Base-by-base conservation (phyloP, 2,888 invertebrate genomes). In the Boloria selene region DNA sequence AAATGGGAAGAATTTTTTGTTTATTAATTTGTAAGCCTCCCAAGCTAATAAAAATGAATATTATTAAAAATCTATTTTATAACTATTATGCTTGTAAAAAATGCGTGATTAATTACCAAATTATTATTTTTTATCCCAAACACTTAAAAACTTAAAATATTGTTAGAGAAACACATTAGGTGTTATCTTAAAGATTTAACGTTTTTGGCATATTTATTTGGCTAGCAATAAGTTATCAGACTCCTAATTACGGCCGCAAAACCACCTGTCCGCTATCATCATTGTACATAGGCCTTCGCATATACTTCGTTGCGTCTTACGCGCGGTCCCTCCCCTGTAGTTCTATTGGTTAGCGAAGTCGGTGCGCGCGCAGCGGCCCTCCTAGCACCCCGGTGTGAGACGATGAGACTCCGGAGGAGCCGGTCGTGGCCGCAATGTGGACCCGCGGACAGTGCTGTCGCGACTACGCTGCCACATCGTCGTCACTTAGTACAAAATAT, bases 201-300 rank as follows among this genome's bases (percentile, higher is more conserved):
- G 80, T 67, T 84, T 87, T 86, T 85, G 85, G 81, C 81, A 84
- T 87, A 87, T 90, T 88, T 91, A 88, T 87, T 87, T 86, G 84
- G 73, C 70, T 70, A 71, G 87, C 85, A 88, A 90, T 89, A 89
- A 90, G 84, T 90, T 90, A 89, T 89, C 87, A 87, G 87, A 78
- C 82, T 89, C 86, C 90, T 92, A 92, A 92, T 91, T 92, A 90
- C 87, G 85, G 84, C 83, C 85, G 84, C 88, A 90, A 88, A 91
- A 90, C 91, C 92, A 91, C 92, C 92, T 92, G 92, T 92, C 91
- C 90, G 90, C 88, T 89, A 76, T 79, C 78, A 87, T 87, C 87
- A 86, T 88, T 87, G 92, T 92, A 92, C 91, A 92, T 92, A 92
- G 92, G 92, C 92, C 90, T 91, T 85, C 88, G 90, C 92, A 92